Percentiles rank a stretch among this genome's conserved stretches.
Conservation (phyloP, 2,797 vertebrate species). For the Lacerta viridis region DNA sequence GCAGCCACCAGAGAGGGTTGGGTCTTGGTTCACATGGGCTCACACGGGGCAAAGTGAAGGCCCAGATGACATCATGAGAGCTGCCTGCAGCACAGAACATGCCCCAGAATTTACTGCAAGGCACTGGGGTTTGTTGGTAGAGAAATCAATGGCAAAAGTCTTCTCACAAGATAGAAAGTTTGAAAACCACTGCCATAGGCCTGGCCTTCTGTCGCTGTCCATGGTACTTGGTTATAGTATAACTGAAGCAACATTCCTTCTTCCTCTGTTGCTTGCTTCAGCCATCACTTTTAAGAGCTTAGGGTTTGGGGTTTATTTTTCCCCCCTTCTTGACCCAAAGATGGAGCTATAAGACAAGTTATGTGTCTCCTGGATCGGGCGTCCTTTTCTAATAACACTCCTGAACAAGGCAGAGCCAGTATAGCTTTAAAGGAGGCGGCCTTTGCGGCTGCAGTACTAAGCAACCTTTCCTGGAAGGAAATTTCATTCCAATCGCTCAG, state of each 20-base stretch:
- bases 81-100: no score
- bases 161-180: not conserved
- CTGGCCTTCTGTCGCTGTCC: conserved; percentile 16
- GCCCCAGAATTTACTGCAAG: not conserved
- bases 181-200: not conserved
- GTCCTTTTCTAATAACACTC: not conserved
- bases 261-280: not conserved
- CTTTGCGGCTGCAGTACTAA: not conserved
- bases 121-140: not conserved
- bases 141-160: not conserved
- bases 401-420: not conserved
- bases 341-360: conserved; percentile 75
- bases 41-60: no score
- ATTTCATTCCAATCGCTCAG: not conserved
- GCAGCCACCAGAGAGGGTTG: not conserved
- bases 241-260: rapidly evolving
- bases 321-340: conserved; percentile 66
- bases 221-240: not conserved
- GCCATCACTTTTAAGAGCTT: not conserved
- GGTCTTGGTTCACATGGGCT: not conserved
- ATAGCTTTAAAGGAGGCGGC: no score
- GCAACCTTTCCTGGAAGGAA: not conserved
- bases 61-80: not conserved
- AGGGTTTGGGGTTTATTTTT: conserved; percentile 56
- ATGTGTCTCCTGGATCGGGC: conserved; percentile 19